These are phyloP conservation scores for Ctenomys sociabilis DNA, from an alignment of 2,113 vertebrate genomes.

Conservation along the genomic window DNA sequence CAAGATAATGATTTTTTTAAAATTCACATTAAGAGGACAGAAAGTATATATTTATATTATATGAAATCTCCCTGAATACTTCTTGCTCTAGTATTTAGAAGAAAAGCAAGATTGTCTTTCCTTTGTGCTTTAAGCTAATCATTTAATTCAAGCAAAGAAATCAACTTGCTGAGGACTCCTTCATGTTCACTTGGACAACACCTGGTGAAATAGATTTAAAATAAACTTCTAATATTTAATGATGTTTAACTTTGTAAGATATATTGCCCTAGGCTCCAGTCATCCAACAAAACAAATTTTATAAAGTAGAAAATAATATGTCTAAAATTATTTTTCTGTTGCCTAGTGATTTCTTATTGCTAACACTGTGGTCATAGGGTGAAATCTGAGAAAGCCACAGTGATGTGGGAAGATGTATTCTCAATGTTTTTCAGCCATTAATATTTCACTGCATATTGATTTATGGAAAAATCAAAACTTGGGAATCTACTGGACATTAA, in stretches of 20 bases:
- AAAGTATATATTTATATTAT: slow-evolving; percentile 62
- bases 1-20: slow-evolving; percentile 61
- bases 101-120: background rate
- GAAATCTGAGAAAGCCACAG: background rate
- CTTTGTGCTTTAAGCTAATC: background rate
- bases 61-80: slow-evolving; percentile 35
- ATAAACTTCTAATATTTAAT: background rate
- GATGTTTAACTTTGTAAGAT: slow-evolving; percentile 18
- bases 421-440: background rate
- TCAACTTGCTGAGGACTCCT: background rate
- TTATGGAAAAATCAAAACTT: background rate
- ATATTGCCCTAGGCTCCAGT: background rate
- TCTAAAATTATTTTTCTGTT: background rate
- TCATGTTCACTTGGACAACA: slow-evolving; percentile 47
- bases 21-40: slow-evolving; percentile 55
- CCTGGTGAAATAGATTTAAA: background rate
- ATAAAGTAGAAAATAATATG: background rate
- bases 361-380: background rate
- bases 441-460: background rate
- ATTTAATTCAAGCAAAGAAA: slow-evolving; percentile 64
- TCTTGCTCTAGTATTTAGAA: slow-evolving; percentile 24
- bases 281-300: background rate
- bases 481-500: accelerated
- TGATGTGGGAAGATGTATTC: background rate
- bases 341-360: background rate